Percentiles rank a stretch among this genome's conserved stretches.
These are phyloP conservation scores for Datnioides undecimradiatus DNA, from an alignment of 2,113 vertebrate species.

Conservation along the genomic window DNA sequence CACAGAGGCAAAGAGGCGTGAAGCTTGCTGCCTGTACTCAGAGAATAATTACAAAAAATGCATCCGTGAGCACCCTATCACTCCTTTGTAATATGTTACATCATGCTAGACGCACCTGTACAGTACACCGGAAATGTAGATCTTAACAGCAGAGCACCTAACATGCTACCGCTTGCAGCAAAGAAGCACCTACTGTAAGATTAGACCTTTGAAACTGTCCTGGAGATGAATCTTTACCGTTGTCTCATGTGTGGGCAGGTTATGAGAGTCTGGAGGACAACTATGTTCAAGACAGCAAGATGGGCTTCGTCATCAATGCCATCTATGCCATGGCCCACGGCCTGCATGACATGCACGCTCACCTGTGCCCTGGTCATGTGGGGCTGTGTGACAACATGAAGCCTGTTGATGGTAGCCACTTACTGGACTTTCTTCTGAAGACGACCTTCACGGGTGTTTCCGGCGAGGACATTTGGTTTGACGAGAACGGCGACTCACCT, in stretches of 20 bases:
- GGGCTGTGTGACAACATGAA: conserved; percentile 96
- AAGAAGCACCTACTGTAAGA: conserved; percentile 19
- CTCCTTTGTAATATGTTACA: conserved; percentile 73
- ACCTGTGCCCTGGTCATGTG: conserved; percentile 88
- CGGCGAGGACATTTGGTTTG: conserved; percentile 96
- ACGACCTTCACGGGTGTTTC: conserved; percentile 94
- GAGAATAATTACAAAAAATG: conserved; percentile 41
- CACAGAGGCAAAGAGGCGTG: conserved; percentile 40
- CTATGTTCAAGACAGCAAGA: conserved; percentile 99
- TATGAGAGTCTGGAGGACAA: conserved; percentile 97
- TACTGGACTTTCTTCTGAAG: conserved; percentile 94
- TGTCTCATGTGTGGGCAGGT: conserved; percentile 81
- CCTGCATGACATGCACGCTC: conserved; percentile 93
- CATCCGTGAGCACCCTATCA: conserved; percentile 80
- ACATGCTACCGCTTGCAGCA: conserved; percentile 68
- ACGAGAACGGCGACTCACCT: conserved; percentile 96
- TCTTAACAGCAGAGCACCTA: conserved; percentile 1
- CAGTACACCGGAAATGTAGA: conserved; percentile 15
- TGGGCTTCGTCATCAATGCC: conserved; percentile 99
- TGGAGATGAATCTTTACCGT: conserved; percentile 28
- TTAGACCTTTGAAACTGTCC: background rate
- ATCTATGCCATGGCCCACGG: conserved; percentile 99
- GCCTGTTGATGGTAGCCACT: conserved; percentile 94
- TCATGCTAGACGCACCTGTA: conserved; percentile 57
- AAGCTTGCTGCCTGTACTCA: conserved; percentile 43